phyloP scores from a whole-genome alignment of 2,797 vertebrate genomes.

The Chloroceryle inda region DNA sequence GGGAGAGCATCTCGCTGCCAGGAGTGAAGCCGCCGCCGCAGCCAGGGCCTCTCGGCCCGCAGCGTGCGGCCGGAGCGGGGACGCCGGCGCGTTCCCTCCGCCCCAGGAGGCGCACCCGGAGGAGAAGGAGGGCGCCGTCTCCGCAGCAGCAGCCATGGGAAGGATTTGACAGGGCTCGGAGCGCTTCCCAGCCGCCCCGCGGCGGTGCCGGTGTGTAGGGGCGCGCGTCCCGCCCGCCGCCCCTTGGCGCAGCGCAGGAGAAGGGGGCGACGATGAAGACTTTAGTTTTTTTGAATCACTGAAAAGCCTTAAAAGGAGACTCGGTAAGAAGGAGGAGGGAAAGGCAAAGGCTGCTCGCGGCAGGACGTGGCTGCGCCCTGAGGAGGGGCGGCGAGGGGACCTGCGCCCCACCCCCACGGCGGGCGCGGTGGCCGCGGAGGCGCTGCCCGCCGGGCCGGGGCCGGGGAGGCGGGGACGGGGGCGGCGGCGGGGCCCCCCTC shows the following conservation, averaged over 20 bases:
- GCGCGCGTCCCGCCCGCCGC: neutral
- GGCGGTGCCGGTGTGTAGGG: slow-evolving; percentile 28
- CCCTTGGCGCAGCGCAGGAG: slow-evolving; percentile 53
- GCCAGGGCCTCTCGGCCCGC: slow-evolving; percentile 1
- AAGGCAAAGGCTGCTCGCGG: slow-evolving; percentile 13
- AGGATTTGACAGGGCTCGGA: slow-evolving; percentile 68
- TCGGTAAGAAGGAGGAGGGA: neutral
- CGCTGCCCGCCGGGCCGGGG: slow-evolving; percentile 35
- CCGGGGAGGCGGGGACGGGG: neutral
- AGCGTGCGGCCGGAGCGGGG: slow-evolving; percentile 21
- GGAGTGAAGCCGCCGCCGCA: neutral
- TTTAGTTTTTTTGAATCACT: slow-evolving; percentile 49
- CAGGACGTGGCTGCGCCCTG: slow-evolving; percentile 65
- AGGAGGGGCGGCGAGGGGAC: slow-evolving; percentile 42
- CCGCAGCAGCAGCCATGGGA: slow-evolving; percentile 43
- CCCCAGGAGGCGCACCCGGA: slow-evolving; percentile 46
- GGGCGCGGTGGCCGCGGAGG: slow-evolving; percentile 58
- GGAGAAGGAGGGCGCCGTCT: neutral
- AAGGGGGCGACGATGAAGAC: slow-evolving; percentile 60
- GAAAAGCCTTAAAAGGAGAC: slow-evolving; percentile 67
- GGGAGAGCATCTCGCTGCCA: slow-evolving; percentile 7
- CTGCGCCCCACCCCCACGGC: slow-evolving; percentile 61
- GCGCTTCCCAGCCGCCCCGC: slow-evolving; percentile 17
- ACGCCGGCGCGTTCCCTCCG: slow-evolving; percentile 50
- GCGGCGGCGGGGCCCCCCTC: neutral